These are phyloP conservation scores for Craseonycteris thonglongyai DNA, from an alignment of 2,113 vertebrate genomes.

Conservation along the genomic window DNA sequence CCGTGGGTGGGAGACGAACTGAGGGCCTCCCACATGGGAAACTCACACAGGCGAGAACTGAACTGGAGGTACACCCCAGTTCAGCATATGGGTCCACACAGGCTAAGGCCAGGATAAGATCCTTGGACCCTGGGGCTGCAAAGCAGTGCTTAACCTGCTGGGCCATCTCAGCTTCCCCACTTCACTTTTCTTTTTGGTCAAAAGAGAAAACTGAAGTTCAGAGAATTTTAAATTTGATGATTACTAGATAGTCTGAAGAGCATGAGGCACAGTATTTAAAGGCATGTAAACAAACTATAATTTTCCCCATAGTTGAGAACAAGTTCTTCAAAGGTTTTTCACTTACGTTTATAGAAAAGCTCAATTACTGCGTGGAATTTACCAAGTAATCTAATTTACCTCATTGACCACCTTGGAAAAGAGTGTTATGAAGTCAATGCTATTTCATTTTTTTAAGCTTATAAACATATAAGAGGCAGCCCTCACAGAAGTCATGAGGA, in stretches of 20 bases:
- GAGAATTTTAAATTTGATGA: neutral
- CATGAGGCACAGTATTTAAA: neutral
- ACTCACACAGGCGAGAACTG: no score
- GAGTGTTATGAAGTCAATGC: neutral
- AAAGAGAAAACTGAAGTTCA: neutral
- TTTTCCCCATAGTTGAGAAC: neutral
- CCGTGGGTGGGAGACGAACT: no score
- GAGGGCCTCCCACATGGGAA: no score
- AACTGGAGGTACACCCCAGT: no score
- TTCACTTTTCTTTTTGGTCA: neutral
- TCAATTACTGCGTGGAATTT: neutral
- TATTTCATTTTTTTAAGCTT: neutral
- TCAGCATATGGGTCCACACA: no score
- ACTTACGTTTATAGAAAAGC: neutral
- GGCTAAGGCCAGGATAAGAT: no score
- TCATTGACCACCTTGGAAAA: constrained; percentile 26
- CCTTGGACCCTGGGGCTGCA: no score
- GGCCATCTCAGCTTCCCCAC: no score
- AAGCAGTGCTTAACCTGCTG: no score
- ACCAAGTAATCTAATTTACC: constrained; percentile 43
- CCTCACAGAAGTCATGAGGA: neutral
- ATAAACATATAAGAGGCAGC: neutral
- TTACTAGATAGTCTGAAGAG: neutral
- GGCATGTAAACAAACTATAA: neutral
- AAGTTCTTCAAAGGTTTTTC: constrained; percentile 3